Percentiles rank a stretch among this genome's conserved stretches.
These are phyloP conservation scores for Scaptomyza parva DNA, from an alignment of 2,888 invertebrate species.

Conservation along the genomic window DNA sequence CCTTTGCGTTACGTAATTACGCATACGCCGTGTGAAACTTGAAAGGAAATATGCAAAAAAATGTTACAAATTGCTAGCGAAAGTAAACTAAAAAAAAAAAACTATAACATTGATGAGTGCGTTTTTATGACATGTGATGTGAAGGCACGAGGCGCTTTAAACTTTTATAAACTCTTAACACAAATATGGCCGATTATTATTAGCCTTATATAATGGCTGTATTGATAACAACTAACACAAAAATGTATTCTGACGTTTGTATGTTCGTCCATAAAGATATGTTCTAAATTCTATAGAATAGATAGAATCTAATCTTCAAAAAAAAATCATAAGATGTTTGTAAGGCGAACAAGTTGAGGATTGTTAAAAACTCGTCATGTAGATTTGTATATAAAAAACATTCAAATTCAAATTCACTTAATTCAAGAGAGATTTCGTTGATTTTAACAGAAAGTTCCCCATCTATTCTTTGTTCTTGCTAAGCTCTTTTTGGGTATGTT, in stretches of 20 bases:
- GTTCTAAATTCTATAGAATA: background rate
- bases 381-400: no score
- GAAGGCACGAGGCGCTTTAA: conserved; percentile 43
- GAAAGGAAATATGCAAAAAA: conserved; percentile 7
- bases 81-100: conserved; percentile 43
- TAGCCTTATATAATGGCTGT: conserved; percentile 29
- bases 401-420: no score
- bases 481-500: no score
- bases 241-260: background rate
- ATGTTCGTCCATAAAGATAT: conserved; percentile 14
- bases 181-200: background rate
- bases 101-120: background rate
- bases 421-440: no score
- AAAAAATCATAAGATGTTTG: background rate
- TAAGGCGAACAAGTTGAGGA: background rate
- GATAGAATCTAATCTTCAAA: conserved; percentile 4
- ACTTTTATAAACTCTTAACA: background rate
- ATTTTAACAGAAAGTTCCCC: no score
- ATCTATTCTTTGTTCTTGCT: no score
- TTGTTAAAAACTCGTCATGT: background rate
- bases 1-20: conserved; percentile 60
- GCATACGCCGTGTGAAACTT: conserved; percentile 60
- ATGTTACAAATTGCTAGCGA: conserved; percentile 31
- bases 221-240: conserved; percentile 21
- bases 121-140: conserved; percentile 42